phyloP scores from a whole-genome alignment of 1,140 invertebrate genomes.

The Steinernema feltiae region DNA sequence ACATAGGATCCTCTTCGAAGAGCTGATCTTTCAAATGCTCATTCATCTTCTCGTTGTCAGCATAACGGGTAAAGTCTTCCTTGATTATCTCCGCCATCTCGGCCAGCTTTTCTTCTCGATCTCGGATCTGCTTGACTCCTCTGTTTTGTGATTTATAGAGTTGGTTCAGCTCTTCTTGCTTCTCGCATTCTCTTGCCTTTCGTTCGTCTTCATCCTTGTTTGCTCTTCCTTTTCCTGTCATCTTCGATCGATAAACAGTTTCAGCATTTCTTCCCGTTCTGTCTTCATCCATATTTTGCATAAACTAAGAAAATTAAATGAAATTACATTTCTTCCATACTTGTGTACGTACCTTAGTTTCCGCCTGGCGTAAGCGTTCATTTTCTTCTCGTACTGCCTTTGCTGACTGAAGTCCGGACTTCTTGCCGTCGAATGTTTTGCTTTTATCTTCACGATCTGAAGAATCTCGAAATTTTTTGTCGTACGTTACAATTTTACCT shows the following conservation, averaged over 20 bases:
- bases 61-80: conserved; percentile 45
- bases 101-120: conserved; percentile 41
- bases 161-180: conserved; percentile 43
- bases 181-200: conserved; percentile 41
- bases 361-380: too few relatives aligned
- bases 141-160: conserved; percentile 38
- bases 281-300: conserved; percentile 17
- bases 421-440: too few relatives aligned
- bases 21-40: conserved; percentile 44
- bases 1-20: conserved; percentile 48
- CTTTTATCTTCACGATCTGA: too few relatives aligned
- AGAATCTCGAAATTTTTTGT: too few relatives aligned
- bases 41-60: conserved; percentile 48
- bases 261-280: conserved; percentile 41
- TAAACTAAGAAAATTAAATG: too few relatives aligned
- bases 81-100: conserved; percentile 45
- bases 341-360: too few relatives aligned
- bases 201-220: conserved; percentile 33
- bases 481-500: too few relatives aligned
- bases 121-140: conserved; percentile 40
- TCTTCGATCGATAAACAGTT: conserved; percentile 28
- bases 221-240: conserved; percentile 14
- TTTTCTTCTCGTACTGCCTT: too few relatives aligned
- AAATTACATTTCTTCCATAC: too few relatives aligned
- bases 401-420: too few relatives aligned